These are phyloP conservation scores for Tauraco hartlaubi DNA, from an alignment of 2,797 vertebrate species.

Conservation along the genomic window DNA sequence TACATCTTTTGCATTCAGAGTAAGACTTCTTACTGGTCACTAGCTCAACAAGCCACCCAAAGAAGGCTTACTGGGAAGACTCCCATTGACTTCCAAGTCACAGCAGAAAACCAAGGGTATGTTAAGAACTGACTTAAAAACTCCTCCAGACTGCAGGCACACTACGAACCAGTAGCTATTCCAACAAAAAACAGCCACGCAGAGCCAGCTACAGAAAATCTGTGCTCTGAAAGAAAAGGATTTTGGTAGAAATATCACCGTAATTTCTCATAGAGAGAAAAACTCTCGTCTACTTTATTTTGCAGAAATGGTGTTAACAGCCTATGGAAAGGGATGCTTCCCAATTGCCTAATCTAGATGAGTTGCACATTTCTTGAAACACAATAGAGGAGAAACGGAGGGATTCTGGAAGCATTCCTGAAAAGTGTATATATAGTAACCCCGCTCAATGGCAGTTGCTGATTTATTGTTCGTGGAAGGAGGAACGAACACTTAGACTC, in stretches of 20 bases:
- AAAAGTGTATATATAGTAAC: not conserved
- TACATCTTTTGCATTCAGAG: not conserved
- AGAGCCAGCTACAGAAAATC: not conserved
- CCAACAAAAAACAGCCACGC: not conserved
- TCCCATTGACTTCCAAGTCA: not conserved
- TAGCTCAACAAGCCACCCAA: not conserved
- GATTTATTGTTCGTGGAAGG: conserved; percentile 24
- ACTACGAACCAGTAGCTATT: not conserved
- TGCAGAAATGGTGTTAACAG: not conserved
- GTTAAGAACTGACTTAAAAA: not conserved
- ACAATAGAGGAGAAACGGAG: not conserved
- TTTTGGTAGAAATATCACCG: not conserved
- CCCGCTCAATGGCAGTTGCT: not conserved
- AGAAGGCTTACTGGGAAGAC: not conserved
- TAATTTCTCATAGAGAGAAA: not conserved
- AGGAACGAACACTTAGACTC: not conserved
- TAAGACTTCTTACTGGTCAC: not conserved
- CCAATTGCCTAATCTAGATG: not conserved
- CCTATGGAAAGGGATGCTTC: not conserved
- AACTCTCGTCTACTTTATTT: not conserved
- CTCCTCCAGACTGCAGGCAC: not conserved
- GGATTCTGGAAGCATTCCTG: conserved; percentile 29
- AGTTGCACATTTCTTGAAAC: conserved; percentile 29
- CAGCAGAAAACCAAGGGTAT: not conserved
- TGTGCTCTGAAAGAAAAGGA: not conserved